Evolutionary conservation across 2,888 invertebrate genomes (phyloP).

Genomic region (Cantharis flavilabris): DNA sequence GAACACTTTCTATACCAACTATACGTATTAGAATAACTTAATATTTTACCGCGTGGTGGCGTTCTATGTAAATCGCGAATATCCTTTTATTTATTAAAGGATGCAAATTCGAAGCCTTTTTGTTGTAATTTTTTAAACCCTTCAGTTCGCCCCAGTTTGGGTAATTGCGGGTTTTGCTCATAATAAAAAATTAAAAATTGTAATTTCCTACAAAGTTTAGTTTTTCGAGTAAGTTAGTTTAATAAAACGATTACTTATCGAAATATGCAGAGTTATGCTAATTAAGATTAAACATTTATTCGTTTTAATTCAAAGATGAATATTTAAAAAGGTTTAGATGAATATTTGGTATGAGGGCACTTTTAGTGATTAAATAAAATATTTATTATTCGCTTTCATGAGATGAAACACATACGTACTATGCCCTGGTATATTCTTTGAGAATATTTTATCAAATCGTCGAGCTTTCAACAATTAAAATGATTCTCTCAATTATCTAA

Average conservation of each 20-base stretch:
- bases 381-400: constrained; percentile 30
- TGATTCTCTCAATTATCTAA: background rate
- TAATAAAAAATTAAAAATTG: background rate
- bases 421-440: constrained; percentile 33
- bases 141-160: background rate
- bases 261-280: constrained; percentile 18
- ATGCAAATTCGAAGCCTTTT: background rate
- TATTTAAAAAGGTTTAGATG: constrained; percentile 12
- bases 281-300: constrained; percentile 31
- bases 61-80: no score
- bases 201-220: background rate
- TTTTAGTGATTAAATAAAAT: constrained; percentile 33
- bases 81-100: no score
- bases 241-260: background rate
- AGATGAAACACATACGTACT: constrained; percentile 30
- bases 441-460: constrained; percentile 35
- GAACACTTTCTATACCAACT: no score
- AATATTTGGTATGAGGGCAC: constrained; percentile 24
- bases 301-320: constrained; percentile 29
- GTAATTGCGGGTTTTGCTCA: background rate
- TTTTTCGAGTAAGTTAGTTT: background rate
- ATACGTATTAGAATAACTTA: no score
- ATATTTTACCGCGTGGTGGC: no score
- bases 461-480: constrained; percentile 9
- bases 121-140: background rate